Evolutionary conservation across 2,888 invertebrate genomes (phyloP).

Genomic region (Osmoderma eremita): DNA sequence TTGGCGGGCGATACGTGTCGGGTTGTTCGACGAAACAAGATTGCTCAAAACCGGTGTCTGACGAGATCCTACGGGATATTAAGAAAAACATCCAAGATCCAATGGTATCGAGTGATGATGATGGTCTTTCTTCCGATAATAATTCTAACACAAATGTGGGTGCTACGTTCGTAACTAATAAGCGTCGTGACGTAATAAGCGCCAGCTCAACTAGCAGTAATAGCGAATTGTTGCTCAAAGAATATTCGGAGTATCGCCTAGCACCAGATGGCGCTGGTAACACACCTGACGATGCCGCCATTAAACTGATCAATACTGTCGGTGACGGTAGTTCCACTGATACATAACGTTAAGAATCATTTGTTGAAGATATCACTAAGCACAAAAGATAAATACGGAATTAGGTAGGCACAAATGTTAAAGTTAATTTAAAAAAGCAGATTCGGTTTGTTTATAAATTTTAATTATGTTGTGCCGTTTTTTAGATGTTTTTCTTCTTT

Average conservation of each 20-base stretch:
- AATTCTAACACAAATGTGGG: slow-evolving; percentile 19
- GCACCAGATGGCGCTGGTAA: slow-evolving; percentile 53
- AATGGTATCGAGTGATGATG: slow-evolving; percentile 31
- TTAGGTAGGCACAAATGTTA: slow-evolving; percentile 11
- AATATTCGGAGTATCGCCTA: slow-evolving; percentile 44
- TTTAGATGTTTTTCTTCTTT: not conserved
- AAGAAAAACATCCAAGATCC: slow-evolving; percentile 40
- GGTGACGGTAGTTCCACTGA: not conserved
- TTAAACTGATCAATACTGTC: not conserved
- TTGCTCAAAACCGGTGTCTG: slow-evolving; percentile 23
- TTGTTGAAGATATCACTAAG: not conserved
- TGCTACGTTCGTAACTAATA: not conserved
- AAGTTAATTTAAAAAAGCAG: not conserved
- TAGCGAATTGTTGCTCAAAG: slow-evolving; percentile 41
- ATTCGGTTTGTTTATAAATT: slow-evolving; percentile 1
- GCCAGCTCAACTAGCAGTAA: slow-evolving; percentile 40
- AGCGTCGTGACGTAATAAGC: slow-evolving; percentile 4
- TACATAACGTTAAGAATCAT: slow-evolving; percentile 7
- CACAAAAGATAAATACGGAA: slow-evolving; percentile 8
- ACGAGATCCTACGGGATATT: slow-evolving; percentile 45
- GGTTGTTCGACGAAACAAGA: slow-evolving; percentile 57
- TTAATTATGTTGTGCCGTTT: not conserved
- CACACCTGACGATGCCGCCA: slow-evolving; percentile 32
- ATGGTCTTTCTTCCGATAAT: slow-evolving; percentile 22
- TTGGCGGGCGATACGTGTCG: slow-evolving; percentile 57